Conservation (phyloP, 2,113 vertebrate genomes). For the Callospermophilus lateralis region DNA sequence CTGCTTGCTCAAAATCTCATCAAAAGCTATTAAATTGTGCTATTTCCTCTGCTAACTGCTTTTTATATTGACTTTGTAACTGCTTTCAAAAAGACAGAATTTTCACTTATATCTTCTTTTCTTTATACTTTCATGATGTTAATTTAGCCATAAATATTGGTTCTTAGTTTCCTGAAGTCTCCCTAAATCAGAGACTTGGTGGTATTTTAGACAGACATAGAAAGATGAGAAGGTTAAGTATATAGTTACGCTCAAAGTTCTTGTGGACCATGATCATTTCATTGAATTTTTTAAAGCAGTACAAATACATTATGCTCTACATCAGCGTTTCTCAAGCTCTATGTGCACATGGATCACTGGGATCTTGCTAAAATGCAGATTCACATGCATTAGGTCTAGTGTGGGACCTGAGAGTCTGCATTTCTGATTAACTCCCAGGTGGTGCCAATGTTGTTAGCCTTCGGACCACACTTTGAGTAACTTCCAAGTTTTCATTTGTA, state of each 20-base stretch:
- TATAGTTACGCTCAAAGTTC: neutral
- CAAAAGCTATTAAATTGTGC: neutral
- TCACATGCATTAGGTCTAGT: neutral
- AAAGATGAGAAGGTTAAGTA: neutral
- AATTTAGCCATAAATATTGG: neutral
- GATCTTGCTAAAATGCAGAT: neutral
- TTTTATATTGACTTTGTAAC: neutral
- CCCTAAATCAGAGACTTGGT: neutral
- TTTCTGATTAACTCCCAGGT: neutral
- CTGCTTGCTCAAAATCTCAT: neutral
- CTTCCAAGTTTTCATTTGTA: neutral
- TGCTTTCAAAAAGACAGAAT: neutral
- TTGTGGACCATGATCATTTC: neutral
- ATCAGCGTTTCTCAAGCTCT: neutral
- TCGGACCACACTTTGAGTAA: neutral
- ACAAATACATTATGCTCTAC: neutral
- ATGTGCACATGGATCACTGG: neutral
- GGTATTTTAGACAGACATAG: neutral
- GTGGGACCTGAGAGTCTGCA: neutral
- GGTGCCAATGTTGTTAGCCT: neutral
- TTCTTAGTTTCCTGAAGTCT: neutral
- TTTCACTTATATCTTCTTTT: neutral
- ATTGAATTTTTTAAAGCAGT: neutral
- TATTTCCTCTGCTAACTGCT: neutral
- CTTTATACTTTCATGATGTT: neutral